These are phyloP conservation scores for Hypothenemus hampei DNA, from an alignment of 1,140 invertebrate genomes.

Conservation along the genomic window DNA sequence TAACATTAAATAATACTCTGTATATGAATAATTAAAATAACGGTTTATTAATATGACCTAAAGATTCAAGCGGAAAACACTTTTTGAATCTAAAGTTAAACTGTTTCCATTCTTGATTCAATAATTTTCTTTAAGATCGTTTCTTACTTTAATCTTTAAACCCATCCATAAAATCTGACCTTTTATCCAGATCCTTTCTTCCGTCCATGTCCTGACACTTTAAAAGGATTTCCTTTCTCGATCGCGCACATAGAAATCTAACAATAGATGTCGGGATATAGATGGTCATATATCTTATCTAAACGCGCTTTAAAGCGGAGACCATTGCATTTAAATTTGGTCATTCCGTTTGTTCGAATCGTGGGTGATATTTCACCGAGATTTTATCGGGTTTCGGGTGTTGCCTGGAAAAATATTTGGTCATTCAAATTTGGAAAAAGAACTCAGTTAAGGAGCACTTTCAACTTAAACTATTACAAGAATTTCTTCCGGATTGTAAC, in stretches of 20 bases:
- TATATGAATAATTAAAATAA: too few species aligned
- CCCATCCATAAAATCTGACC: slow-evolving; percentile 20
- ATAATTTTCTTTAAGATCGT: not conserved
- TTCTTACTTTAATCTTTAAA: slow-evolving; percentile 5
- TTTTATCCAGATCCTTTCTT: slow-evolving; percentile 16
- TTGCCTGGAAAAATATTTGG: too few species aligned
- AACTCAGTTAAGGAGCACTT: too few species aligned
- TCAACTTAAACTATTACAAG: too few species aligned
- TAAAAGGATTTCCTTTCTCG: slow-evolving; percentile 27
- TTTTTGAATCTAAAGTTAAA: not conserved
- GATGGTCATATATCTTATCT: slow-evolving; percentile 42
- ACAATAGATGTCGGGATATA: slow-evolving; percentile 37
- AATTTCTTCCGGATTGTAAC: not conserved
- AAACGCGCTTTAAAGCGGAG: slow-evolving; percentile 40
- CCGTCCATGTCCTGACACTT: slow-evolving; percentile 17
- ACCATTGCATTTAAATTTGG: slow-evolving; percentile 44
- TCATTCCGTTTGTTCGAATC: slow-evolving; percentile 31
- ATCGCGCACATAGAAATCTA: slow-evolving; percentile 24
- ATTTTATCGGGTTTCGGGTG: slow-evolving; percentile 25
- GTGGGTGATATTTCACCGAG: slow-evolving; percentile 17
- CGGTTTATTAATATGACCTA: too few species aligned
- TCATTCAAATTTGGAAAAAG: too few species aligned
- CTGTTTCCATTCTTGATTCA: not conserved
- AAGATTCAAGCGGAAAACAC: too few species aligned
- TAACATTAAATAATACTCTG: too few species aligned